A percentile compares a stretch with the other conserved stretches of the same genome.
Conservation (phyloP, 1,140 invertebrate genomes). For the Tenebrio molitor region DNA sequence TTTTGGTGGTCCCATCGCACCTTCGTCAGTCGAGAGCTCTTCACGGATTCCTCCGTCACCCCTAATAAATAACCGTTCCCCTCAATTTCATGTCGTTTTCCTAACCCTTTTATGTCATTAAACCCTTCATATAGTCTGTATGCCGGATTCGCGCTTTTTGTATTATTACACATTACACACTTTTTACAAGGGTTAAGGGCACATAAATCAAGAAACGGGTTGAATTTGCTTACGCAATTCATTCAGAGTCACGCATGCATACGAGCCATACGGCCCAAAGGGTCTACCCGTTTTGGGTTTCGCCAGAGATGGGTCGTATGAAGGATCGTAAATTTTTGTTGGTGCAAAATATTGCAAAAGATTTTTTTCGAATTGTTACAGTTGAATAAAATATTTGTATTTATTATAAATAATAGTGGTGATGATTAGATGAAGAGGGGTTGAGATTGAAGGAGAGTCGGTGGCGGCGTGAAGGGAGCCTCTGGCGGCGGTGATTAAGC, state of each 20-base stretch:
- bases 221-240: slow-evolving; percentile 25
- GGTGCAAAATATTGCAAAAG: no score
- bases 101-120: slow-evolving; percentile 46
- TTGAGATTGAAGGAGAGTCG: no score
- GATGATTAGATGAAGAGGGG: no score
- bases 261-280: background rate
- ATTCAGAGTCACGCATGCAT: slow-evolving; percentile 33
- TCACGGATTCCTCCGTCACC: slow-evolving; percentile 28
- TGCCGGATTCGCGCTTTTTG: slow-evolving; percentile 36
- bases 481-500: background rate
- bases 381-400: no score
- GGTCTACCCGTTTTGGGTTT: no score
- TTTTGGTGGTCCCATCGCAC: slow-evolving; percentile 25
- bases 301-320: no score
- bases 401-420: no score
- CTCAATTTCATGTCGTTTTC: slow-evolving; percentile 57
- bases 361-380: no score
- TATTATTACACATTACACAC: slow-evolving; percentile 37
- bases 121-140: slow-evolving; percentile 39
- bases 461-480: background rate
- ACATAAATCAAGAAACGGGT: slow-evolving; percentile 29
- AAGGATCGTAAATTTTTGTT: no score
- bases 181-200: slow-evolving; percentile 30
- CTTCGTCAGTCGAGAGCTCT: slow-evolving; percentile 28
- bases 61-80: slow-evolving; percentile 53